Conservation (phyloP, 2,888 invertebrate species). For the Allygus modestus region DNA sequence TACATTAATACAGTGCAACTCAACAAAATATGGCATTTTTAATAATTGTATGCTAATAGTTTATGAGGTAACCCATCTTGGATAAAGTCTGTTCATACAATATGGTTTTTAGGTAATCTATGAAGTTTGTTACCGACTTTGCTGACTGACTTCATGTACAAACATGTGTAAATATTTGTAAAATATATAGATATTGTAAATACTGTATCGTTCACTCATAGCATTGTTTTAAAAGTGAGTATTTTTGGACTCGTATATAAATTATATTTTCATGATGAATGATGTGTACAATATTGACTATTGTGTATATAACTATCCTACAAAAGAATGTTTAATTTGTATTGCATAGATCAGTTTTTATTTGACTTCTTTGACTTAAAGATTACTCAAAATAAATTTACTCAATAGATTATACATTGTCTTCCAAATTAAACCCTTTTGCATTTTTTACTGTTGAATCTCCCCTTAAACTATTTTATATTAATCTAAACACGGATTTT, state of each 20-base stretch:
- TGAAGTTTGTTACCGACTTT: conserved; percentile 15
- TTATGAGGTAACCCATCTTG: not conserved
- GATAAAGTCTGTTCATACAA: not conserved
- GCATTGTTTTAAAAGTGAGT: conserved; percentile 29
- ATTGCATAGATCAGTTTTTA: too few species aligned
- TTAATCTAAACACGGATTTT: too few species aligned
- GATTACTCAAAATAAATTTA: too few species aligned
- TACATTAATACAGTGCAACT: too few species aligned
- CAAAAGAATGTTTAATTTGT: not conserved
- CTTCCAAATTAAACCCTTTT: too few species aligned
- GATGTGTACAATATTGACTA: conserved; percentile 1
- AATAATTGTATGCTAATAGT: too few species aligned
- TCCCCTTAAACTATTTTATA: too few species aligned
- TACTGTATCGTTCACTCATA: conserved; percentile 24
- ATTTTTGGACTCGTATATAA: conserved; percentile 55
- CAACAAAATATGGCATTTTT: too few species aligned
- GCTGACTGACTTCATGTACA: conserved; percentile 34
- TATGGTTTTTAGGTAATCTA: not conserved
- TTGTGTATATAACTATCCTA: conserved; percentile 10
- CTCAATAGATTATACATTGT: too few species aligned
- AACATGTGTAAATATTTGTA: conserved; percentile 25
- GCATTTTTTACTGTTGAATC: too few species aligned
- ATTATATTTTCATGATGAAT: conserved; percentile 32
- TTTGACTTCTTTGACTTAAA: too few species aligned
- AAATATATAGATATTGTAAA: conserved; percentile 41